A percentile compares a stretch with the other conserved stretches of the same genome.
phyloP scores from a whole-genome alignment of 30 jellyfish, hydroid and myxozoan genomes.

The Clytia hemisphaerica region DNA sequence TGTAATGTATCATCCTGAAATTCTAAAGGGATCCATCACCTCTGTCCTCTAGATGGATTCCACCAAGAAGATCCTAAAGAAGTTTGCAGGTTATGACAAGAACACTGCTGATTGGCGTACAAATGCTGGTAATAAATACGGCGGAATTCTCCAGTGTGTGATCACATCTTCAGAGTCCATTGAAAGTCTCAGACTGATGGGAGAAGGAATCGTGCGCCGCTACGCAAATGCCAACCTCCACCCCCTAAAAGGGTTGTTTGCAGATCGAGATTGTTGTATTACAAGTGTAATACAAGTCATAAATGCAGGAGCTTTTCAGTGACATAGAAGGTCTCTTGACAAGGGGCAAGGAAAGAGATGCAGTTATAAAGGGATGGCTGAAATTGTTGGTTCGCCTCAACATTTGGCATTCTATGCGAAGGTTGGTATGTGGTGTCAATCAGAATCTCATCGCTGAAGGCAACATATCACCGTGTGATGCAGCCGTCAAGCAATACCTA shows the following conservation, averaged over 20 bases:
- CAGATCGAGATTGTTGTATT: constrained; percentile 52
- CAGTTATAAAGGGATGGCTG: constrained; percentile 11
- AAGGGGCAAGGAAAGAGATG: too few species aligned
- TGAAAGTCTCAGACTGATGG: constrained; percentile 10
- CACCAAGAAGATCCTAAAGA: constrained; percentile 41
- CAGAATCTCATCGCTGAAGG: constrained; percentile 36
- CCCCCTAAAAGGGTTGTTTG: constrained; percentile 31
- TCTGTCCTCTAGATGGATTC: constrained; percentile 36
- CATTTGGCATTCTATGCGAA: constrained; percentile 38
- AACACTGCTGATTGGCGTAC: constrained; percentile 33
- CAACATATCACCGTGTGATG: constrained; percentile 15
- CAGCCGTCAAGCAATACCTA: constrained; percentile 18
- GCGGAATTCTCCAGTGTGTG: constrained; percentile 26
- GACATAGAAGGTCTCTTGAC: too few species aligned
- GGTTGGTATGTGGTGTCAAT: constrained; percentile 13
- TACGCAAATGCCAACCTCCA: constrained; percentile 20
- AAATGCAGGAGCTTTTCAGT: constrained; percentile 15
- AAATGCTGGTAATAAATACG: constrained; percentile 58
- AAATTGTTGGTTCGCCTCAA: constrained; percentile 14
- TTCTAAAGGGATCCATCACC: too few species aligned
- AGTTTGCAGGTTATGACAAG: constrained; percentile 50
- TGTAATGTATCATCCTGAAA: too few species aligned
- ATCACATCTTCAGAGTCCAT: constrained; percentile 18
- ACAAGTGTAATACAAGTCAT: constrained; percentile 7
- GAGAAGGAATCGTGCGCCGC: constrained; percentile 24